phyloP scores from a whole-genome alignment of 2,113 vertebrate species.

The Hipposideros armiger region DNA sequence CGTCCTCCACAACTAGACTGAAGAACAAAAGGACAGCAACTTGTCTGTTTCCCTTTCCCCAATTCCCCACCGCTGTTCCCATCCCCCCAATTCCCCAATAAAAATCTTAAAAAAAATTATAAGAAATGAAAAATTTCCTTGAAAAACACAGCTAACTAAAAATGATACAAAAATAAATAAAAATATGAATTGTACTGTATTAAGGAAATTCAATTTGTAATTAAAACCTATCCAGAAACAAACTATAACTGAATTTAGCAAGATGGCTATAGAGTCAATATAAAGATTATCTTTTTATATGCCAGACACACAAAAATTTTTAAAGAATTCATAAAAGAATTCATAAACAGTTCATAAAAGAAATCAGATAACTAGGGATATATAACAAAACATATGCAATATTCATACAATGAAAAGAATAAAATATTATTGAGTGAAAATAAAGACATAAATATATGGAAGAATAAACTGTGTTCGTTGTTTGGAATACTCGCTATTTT shows the following conservation, averaged over 20 bases:
- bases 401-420: not conserved
- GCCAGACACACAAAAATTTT: not conserved
- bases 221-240: not conserved
- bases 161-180: not conserved
- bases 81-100: no score
- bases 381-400: not conserved
- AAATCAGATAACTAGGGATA: not conserved
- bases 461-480: not conserved
- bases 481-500: not conserved
- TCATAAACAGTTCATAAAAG: not conserved
- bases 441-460: slow-evolving; percentile 1
- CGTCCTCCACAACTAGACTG: no score
- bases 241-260: slow-evolving; percentile 1
- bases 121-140: not conserved
- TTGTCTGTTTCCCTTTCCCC: no score
- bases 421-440: not conserved
- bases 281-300: not conserved
- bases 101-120: not conserved
- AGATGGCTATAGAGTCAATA: not conserved
- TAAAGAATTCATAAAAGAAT: not conserved
- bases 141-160: not conserved
- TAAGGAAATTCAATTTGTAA: not conserved
- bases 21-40: no score
- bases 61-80: no score
- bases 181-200: slow-evolving; percentile 1